These are phyloP conservation scores for Eupelmus urozonus DNA, from an alignment of 2,888 invertebrate species.

Conservation along the genomic window DNA sequence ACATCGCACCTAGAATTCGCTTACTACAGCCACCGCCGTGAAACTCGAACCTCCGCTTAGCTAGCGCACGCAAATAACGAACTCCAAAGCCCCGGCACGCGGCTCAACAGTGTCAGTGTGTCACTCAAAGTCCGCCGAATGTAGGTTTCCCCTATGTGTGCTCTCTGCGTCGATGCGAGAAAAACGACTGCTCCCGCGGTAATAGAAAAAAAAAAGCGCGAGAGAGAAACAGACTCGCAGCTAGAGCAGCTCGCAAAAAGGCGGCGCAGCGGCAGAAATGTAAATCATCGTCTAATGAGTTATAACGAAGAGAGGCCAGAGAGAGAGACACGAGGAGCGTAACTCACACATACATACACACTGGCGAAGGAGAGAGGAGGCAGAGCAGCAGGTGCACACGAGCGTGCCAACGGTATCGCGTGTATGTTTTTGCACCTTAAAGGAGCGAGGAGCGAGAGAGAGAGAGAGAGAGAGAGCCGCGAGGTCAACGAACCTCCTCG, in stretches of 20 bases:
- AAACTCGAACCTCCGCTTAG: not conserved
- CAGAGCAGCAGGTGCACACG: constrained; percentile 6
- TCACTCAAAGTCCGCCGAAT: constrained; percentile 31
- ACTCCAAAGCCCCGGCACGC: too few species aligned
- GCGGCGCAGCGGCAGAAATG: constrained; percentile 38
- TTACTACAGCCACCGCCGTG: too few species aligned
- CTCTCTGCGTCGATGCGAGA: not conserved
- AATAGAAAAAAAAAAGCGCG: not conserved
- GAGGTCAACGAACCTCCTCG: constrained; percentile 57
- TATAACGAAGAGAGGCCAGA: constrained; percentile 28
- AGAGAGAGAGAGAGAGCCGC: constrained; percentile 11
- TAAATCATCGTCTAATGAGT: constrained; percentile 59
- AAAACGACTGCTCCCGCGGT: not conserved
- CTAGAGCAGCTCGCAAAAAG: too few species aligned
- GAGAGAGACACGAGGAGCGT: constrained; percentile 13
- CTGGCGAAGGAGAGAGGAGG: constrained; percentile 9
- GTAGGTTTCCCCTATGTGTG: constrained; percentile 32
- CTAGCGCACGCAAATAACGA: not conserved
- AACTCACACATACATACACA: too few species aligned
- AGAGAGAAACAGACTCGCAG: not conserved
- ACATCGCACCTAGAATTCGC: too few species aligned
- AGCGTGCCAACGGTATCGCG: constrained; percentile 74
- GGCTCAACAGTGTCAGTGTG: constrained; percentile 49
- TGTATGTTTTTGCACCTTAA: constrained; percentile 75
- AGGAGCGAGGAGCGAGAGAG: constrained; percentile 65